Base-by-base conservation (phyloP, 1,140 invertebrate species). In the Saccostrea glomerata region DNA sequence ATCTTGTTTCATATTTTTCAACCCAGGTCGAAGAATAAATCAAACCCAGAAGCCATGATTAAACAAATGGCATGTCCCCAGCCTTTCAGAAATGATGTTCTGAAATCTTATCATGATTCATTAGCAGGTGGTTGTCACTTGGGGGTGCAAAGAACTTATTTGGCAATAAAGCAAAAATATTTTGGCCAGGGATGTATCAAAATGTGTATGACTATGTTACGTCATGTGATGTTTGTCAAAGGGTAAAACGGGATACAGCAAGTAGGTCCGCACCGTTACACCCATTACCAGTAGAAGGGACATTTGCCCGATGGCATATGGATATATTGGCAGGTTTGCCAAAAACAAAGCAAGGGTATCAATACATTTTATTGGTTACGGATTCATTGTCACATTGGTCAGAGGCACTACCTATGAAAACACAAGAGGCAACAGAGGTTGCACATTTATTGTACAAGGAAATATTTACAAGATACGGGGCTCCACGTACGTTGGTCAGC, bases 391-490 rank as follows among this genome's bases (percentile, higher is more conserved):
- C 73, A 13, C 23, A 77, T 30, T 77, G 73, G 73, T 58, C 23
- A 40, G 91, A 92, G 58, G 90, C 88, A 12, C 88, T 90, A 30
- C 89, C 90, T 36, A 30, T 91, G 30, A 66, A 70, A 30, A 89
- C 87, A 20, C 82, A 87, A 60, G 88, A 87, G 54, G 77, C 88
- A 12, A 84, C 77, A 25, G 89, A 91, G 84, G 54, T 89, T 40
- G 89, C 88, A 58, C 12, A 17, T 3, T 83, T 87, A 1, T 55
- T 91, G 20, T 90, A 86, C 23, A 85, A 85, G 60, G 90, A 91
- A 84, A 87, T 90, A 7, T 87, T 90, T 66, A 88, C 90, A 83
- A 85, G 90, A 30, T 91, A 87, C 83, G 89, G 90, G 30, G 86
- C 86, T 20, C 90, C 90, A n/a, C 12, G 63, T 55, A 85, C 58